phyloP scores from a whole-genome alignment of 2,888 invertebrate species.

The Drosophila barbarae region DNA sequence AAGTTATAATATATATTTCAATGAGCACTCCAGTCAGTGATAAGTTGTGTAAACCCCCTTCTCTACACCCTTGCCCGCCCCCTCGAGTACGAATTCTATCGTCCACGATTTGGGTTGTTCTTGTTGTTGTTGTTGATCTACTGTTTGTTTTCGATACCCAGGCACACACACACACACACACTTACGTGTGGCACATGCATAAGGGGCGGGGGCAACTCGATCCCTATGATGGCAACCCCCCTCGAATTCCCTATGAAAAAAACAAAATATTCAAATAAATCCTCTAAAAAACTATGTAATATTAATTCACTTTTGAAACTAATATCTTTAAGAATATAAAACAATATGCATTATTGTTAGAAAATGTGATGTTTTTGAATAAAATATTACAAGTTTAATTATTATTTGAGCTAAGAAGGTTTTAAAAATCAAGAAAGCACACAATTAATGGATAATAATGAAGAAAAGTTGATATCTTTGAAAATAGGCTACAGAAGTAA shows the following conservation, averaged over 20 bases:
- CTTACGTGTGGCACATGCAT: constrained; percentile 13
- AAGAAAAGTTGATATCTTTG: background rate
- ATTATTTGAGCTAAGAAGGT: background rate
- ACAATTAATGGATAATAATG: background rate
- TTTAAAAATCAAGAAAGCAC: background rate
- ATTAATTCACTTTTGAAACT: background rate
- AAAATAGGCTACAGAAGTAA: too few relatives aligned
- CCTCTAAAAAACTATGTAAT: background rate
- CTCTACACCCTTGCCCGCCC: background rate
- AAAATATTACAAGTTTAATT: too few relatives aligned
- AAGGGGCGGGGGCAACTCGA: constrained; percentile 46
- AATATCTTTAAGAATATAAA: too few relatives aligned
- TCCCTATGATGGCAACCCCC: constrained; percentile 12
- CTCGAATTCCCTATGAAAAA: background rate
- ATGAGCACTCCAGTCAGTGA: background rate
- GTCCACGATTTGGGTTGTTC: constrained; percentile 59
- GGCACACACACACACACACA: constrained; percentile 40
- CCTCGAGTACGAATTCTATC: constrained; percentile 62
- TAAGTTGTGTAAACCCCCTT: background rate
- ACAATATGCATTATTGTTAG: too few relatives aligned
- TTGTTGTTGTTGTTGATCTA: constrained; percentile 45
- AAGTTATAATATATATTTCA: background rate
- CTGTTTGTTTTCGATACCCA: constrained; percentile 63
- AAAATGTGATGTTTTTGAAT: too few relatives aligned
- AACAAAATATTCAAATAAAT: too few relatives aligned